These are phyloP conservation scores for Automeris io DNA, from an alignment of 2,888 invertebrate genomes.

Conservation along the genomic window DNA sequence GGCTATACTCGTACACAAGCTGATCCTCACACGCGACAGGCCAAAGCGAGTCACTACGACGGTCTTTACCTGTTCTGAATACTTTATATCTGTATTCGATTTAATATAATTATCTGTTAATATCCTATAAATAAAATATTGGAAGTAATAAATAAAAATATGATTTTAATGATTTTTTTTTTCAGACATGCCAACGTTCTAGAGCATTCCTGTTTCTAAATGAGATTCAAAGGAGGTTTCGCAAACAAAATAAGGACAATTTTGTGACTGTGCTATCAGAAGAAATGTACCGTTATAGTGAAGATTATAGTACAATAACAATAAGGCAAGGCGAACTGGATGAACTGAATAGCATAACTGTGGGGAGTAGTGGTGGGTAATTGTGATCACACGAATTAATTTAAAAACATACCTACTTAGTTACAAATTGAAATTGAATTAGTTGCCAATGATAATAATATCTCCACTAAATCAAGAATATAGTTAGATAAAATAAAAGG, in stretches of 20 bases:
- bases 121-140: too few species aligned
- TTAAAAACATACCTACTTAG: too few species aligned
- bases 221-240: constrained; percentile 90
- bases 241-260: constrained; percentile 88
- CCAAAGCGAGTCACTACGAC: too few species aligned
- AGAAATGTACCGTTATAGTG: constrained; percentile 93
- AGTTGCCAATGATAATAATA: background rate
- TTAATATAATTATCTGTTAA: too few species aligned
- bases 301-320: constrained; percentile 88
- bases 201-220: constrained; percentile 92
- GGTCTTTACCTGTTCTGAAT: too few species aligned
- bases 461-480: background rate
- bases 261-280: constrained; percentile 86
- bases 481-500: background rate
- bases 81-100: too few species aligned
- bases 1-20: too few species aligned
- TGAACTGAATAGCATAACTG: constrained; percentile 94
- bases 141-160: too few species aligned
- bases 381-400: background rate
- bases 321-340: constrained; percentile 92
- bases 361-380: constrained; percentile 90
- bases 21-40: too few species aligned
- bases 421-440: background rate
- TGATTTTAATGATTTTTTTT: background rate
- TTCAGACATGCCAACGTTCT: constrained; percentile 92